Evolutionary conservation across 2,888 invertebrate species (phyloP), one percentile per base, ranked within the genome.

Genomic region (Ochropacha duplaris): DNA sequence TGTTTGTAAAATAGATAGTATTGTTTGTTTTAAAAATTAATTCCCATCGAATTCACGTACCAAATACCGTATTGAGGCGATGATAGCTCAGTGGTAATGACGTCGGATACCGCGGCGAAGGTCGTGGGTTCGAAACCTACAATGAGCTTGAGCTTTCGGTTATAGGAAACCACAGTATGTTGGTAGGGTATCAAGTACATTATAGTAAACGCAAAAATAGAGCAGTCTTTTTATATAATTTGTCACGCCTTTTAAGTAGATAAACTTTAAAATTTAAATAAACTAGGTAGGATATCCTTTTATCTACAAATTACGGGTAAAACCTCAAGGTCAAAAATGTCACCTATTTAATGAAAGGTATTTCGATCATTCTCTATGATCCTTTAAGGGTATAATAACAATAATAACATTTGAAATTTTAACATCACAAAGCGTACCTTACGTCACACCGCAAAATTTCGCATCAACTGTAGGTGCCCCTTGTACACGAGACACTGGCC

Each of bases 391-490:
- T 39, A n/a, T 39, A 39, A 39, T 39, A 16, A 11, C 16, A 39
- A 39, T 39, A 39, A 39, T 39, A 39, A 39, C 39, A 16, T 39
- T 16, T 16, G 16, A 6, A 39, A 39, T 16, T 39, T 39, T 16
- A 39, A 16, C 39, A 39, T 54, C 55, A 55, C 44, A 57, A 60
- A n/a, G 50, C 56, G 39, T 16, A 14, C 36, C 6, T 39, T 16
- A 39, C 14, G 8, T 16, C 16, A 5, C 4, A 39, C 39, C 39
- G 39, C 39, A 39, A 39, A 39, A 39, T 39, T 16, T 39, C 16
- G 16, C 39, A 39, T 39, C 4, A 39, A 39, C 0, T 39, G 8
- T 39, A 39, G 16, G 16, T 16, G 39, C 39, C 39, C 16, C 39
- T 16, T 4, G 1, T 3, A 39, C n/a, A 39, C 39, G 8, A 16